Evolutionary conservation across 2,888 invertebrate genomes (phyloP).

Genomic region (Apocheima hispidaria): DNA sequence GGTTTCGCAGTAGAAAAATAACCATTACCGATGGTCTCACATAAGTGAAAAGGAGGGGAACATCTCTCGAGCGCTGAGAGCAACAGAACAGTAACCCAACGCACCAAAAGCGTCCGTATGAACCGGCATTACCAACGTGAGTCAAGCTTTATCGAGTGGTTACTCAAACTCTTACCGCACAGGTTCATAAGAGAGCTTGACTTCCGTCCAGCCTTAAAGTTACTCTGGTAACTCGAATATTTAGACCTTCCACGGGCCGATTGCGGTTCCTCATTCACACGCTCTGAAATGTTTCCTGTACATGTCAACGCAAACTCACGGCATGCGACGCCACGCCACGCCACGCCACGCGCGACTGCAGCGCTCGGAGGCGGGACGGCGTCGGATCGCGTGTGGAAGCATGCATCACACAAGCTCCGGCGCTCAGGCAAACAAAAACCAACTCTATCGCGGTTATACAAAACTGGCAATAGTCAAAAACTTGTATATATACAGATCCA

Average conservation of each 20-base stretch:
- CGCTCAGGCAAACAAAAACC: slow-evolving; percentile 68
- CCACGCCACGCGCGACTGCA: slow-evolving; percentile 40
- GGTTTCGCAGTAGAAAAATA: too few relatives aligned
- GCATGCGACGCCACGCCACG: slow-evolving; percentile 54
- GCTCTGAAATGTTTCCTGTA: slow-evolving; percentile 91
- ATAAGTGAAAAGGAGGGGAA: slow-evolving; percentile 10
- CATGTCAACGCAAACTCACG: slow-evolving; percentile 71
- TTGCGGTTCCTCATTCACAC: slow-evolving; percentile 92
- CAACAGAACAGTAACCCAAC: slow-evolving; percentile 77
- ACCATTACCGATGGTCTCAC: neutral
- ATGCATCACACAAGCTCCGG: slow-evolving; percentile 70
- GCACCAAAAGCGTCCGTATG: slow-evolving; percentile 75
- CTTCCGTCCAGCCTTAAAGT: slow-evolving; percentile 95
- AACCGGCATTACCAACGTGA: slow-evolving; percentile 69
- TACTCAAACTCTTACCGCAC: slow-evolving; percentile 93
- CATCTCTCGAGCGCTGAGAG: slow-evolving; percentile 53
- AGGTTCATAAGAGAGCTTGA: slow-evolving; percentile 98
- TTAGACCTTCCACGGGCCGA: slow-evolving; percentile 94
- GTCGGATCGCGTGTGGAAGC: slow-evolving; percentile 44
- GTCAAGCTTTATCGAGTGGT: slow-evolving; percentile 73
- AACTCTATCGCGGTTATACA: slow-evolving; percentile 61
- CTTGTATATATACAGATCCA: slow-evolving; percentile 58
- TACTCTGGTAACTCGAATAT: slow-evolving; percentile 93
- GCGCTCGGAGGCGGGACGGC: slow-evolving; percentile 36
- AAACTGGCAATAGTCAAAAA: slow-evolving; percentile 51